Evolutionary conservation across 2,888 invertebrate genomes (phyloP), one percentile per base, ranked within the genome.

Genomic region (Xiphydria camelus): DNA sequence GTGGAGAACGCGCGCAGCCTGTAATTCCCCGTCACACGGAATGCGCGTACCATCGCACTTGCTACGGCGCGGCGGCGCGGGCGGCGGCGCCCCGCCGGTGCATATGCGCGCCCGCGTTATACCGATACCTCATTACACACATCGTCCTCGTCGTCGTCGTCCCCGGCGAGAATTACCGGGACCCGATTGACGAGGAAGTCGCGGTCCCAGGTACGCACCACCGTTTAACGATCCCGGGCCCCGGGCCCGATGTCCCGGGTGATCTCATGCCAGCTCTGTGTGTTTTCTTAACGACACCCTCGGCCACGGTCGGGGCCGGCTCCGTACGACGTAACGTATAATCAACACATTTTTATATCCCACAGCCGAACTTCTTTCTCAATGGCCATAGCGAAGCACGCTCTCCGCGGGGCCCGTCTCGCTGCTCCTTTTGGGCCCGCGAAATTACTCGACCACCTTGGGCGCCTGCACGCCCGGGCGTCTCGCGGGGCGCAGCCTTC

Each of bases 291-390:
- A 70, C 70, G 70, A 70, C 70, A 71, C 66, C 53, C 53, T 44
- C 44, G 47, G 43, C 20, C 43, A 43, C 26, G 46, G 46, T 45
- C 40, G 42, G 45, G 51, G 49, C 46, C 41, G 47, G 39, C 25
- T 36, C 37, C 48, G 47, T 51, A 46, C 53, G 52, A 58, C 60
- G 55, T 59, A 74, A 73, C 71, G 64, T 74, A 73, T 74, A 74
- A 74, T 74, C 73, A 74, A 74, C 73, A 71, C 73, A 73, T 73
- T 74, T 74, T 74, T 74, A 73, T 73, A 68, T 70, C 68, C 70
- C 61, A 62, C 62, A 65, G 66, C 64, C 68, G 64, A 72, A 70
- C 53, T 64, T 66, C 64, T 62, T 66, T 61, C 67, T 67, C 68
- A 72, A 70, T 72, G 67, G 65, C 55, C 43, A 29, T 12, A 12